Conservation (phyloP, 37 sponge, comb jelly and placozoan species). For the Chondrilla cf. caribensis region DNA sequence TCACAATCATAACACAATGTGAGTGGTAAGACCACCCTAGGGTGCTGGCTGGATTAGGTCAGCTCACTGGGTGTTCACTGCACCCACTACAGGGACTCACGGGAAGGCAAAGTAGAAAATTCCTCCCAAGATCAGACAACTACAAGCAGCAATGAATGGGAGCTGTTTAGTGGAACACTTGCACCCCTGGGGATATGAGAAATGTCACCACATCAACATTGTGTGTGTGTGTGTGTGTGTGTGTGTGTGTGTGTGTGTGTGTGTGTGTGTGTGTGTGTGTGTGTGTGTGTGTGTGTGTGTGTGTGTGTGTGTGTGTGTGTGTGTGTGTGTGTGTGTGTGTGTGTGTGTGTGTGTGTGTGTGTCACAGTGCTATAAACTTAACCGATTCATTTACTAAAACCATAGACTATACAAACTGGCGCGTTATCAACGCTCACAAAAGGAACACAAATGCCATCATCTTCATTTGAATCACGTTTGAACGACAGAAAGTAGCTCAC, state of each 20-base stretch:
- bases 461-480: no score
- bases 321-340: neutral
- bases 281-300: constrained; percentile 3
- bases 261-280: constrained; percentile 35
- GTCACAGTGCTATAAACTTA: no score
- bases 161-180: constrained; percentile 53
- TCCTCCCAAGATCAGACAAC: constrained; percentile 53
- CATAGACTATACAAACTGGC: no score
- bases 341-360: constrained; percentile 14
- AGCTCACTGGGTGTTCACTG: no score
- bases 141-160: constrained; percentile 56
- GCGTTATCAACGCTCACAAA: no score
- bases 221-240: constrained; percentile 39
- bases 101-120: constrained; percentile 85
- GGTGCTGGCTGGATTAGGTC: no score
- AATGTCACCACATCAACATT: no score
- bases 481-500: no score
- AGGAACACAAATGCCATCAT: no score
- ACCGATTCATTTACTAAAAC: no score
- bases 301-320: constrained; percentile 30
- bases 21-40: no score
- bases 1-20: neutral
- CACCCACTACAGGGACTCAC: no score
- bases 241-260: constrained; percentile 38
- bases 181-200: neutral